Evolutionary conservation across 2,113 vertebrate species (phyloP).

Genomic region (Xiphophorus maculatus): DNA sequence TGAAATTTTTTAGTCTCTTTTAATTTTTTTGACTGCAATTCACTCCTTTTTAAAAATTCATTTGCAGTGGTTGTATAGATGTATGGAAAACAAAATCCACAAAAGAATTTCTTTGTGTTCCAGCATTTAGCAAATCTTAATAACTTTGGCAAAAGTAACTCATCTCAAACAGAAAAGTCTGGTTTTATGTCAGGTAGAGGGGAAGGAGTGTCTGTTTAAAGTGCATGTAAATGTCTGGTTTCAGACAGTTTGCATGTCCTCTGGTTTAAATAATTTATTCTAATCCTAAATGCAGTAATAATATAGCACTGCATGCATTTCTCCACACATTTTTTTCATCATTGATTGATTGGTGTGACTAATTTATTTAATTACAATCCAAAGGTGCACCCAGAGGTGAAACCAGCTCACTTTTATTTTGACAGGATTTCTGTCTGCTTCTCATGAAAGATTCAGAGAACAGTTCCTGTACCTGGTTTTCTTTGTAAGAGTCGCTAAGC

Average conservation of each 20-base stretch:
- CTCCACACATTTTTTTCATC: neutral
- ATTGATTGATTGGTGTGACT: neutral
- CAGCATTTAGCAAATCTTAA: neutral
- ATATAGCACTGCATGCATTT: neutral
- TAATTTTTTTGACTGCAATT: too few species aligned
- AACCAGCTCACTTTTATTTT: constrained; percentile 36
- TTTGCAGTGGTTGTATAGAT: too few species aligned
- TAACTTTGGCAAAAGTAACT: neutral
- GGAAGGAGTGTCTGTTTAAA: neutral
- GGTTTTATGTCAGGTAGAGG: neutral
- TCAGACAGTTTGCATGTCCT: neutral
- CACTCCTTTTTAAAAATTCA: too few species aligned
- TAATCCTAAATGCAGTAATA: neutral
- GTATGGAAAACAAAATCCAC: too few species aligned
- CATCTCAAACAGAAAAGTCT: neutral
- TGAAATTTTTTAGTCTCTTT: too few species aligned
- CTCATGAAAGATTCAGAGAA: constrained; percentile 92
- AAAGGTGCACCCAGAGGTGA: neutral
- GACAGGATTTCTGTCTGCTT: constrained; percentile 21
- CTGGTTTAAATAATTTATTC: too few species aligned
- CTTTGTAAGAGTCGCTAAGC: constrained; percentile 84
- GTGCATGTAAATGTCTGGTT: neutral
- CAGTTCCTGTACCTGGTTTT: constrained; percentile 81
- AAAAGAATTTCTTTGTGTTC: too few species aligned
- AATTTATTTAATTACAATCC: neutral